phyloP scores from a whole-genome alignment of 2,113 vertebrate species.

The Apodemus sylvaticus region DNA sequence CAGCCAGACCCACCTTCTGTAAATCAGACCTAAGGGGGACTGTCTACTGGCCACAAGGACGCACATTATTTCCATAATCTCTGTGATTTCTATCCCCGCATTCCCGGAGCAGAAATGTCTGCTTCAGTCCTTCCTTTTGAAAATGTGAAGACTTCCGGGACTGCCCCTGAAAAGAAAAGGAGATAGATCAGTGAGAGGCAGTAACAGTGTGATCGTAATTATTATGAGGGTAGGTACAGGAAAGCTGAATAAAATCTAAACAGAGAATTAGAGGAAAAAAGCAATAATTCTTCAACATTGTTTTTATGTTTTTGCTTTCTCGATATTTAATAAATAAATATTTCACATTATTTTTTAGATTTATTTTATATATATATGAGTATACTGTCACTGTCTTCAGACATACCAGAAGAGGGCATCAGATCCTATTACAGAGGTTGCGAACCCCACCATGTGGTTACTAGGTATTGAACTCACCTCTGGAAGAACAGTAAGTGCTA shows the following conservation, averaged over 20 bases:
- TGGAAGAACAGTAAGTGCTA: too few species aligned
- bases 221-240: not conserved
- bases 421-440: too few species aligned
- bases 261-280: not conserved
- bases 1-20: slow-evolving; percentile 66
- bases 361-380: too few species aligned
- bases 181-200: not conserved
- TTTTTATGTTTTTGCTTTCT: slow-evolving; percentile 54
- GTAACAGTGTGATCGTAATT: slow-evolving; percentile 1
- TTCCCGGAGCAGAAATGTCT: slow-evolving; percentile 34
- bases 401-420: too few species aligned
- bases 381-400: too few species aligned
- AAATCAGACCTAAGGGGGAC: slow-evolving; percentile 34
- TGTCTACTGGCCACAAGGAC: slow-evolving; percentile 26
- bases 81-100: slow-evolving; percentile 37
- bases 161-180: slow-evolving; percentile 62
- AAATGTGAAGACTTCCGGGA: slow-evolving; percentile 55
- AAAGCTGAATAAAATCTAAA: not conserved
- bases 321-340: not conserved
- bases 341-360: not conserved
- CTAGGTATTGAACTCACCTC: too few species aligned
- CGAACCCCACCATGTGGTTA: too few species aligned
- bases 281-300: not conserved
- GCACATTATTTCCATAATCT: slow-evolving; percentile 8
- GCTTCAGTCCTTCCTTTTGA: slow-evolving; percentile 36